Evolutionary conservation across 2,888 invertebrate species (phyloP), one percentile per base, ranked within the genome.

Genomic region (Darwinula stevensoni): DNA sequence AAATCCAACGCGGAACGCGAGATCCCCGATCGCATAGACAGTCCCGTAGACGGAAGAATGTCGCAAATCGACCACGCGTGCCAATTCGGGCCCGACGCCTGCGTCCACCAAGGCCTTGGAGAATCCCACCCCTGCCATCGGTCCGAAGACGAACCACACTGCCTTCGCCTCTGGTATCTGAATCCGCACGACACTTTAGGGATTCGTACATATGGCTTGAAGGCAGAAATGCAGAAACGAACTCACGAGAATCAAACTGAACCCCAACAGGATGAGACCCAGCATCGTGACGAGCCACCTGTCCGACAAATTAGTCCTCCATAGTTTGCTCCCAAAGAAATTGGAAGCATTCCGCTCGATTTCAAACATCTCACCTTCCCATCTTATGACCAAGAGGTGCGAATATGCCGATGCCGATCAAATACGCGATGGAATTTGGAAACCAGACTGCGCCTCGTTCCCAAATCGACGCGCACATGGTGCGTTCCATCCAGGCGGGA

Each of bases 41-140:
- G 84, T 88, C 11, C 97, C 97, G 45, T 97, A 97, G 29, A 97
- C 86, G 0, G 91, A 84, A 0, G 78, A 70, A 50, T 97, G 97
- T 28, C 97, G 64, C 40, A 97, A 78, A 50, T 97, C 97, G 4
- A 97, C 94, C 38, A 97, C 59, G 53, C 80, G 88, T 0, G 91
- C 97, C 36, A 97, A 64, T 49, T 91, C 82, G 0, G 97, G 97
- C 88, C 97, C 94, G 94, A 99, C 97, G 3, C 91, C 88, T 12
- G 91, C 88, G 54, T 99, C 97, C 31, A 97, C 97, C 94, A 97
- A 97, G 38, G 94, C 94, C 44, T 97, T 94, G 9, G 94, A 91
- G 53, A 97, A 94, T 38, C 97, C 97, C 28, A 97, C 64, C 4
- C 86, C 88, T 16, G 86, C 86, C 54, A 91, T 91, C 3, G 97